A percentile compares a stretch with the other conserved stretches of the same genome.
phyloP scores from a whole-genome alignment of 2,797 vertebrate genomes.

The Sebastes diploproa region DNA sequence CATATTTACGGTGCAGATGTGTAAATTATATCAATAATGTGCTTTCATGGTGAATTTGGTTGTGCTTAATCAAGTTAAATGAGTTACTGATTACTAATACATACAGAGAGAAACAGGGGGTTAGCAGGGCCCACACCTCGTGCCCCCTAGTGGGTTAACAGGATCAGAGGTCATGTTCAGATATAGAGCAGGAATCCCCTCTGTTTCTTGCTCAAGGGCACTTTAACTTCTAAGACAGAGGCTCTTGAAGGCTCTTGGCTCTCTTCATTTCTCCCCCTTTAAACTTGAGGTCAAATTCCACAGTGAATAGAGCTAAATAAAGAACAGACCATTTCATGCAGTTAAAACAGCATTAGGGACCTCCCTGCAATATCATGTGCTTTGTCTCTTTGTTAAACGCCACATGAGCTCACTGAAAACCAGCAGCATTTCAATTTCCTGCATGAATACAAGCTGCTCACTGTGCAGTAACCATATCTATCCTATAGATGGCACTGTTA shows the following conservation, averaged over 20 bases:
- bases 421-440: neutral
- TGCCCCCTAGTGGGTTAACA: neutral
- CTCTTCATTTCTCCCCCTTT: neutral
- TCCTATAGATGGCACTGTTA: slow-evolving; percentile 55
- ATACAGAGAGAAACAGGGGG: neutral
- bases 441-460: neutral
- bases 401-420: neutral
- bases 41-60: neutral
- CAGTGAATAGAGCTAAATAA: neutral
- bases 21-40: neutral
- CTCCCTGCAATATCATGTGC: neutral
- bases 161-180: neutral
- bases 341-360: neutral
- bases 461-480: slow-evolving; percentile 37
- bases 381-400: neutral
- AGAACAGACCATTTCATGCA: neutral
- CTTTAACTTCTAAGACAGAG: neutral
- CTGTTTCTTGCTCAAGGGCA: neutral
- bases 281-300: neutral
- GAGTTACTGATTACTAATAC: neutral
- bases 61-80: neutral
- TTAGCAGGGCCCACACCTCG: neutral
- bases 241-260: neutral
- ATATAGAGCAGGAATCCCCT: neutral
- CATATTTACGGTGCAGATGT: neutral